Base-by-base conservation (phyloP, 2,113 vertebrate species). In the Vidua chalybeata region DNA sequence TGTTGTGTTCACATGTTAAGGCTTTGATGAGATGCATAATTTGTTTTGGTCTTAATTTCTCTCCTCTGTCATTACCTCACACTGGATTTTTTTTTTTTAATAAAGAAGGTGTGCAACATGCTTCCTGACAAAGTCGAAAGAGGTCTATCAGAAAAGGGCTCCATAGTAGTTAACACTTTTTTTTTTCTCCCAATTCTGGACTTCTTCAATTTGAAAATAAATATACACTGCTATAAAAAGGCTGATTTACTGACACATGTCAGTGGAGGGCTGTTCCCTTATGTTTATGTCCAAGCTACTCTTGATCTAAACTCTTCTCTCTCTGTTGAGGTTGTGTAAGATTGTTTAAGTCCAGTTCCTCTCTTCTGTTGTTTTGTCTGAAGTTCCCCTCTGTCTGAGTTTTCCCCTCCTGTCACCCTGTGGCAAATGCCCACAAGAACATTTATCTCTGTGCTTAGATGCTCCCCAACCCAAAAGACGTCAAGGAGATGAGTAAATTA, bases 401-500 rank as follows among this genome's bases (percentile, higher is more conserved):
- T 94, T 92, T 56, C 64, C 78, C 66, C 35, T 80, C 45, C 31
- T 49, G 51, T 94, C 83, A 39, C 48, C 81, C 62, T n/a, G 71
- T 67, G 82, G 92, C 87, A 89, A 87, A 62, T 89, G 69, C 84
- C 77, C 87, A 4, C 49, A 85, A 82, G 69, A 90, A 54, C 23
- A 22, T 45, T 84, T 82, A 62, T 92, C 81, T 82, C 85, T 88
- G 35, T 67, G 85, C 75, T 63, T 84, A 94, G 90, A 59, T 72
- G 22, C 48, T 90, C 85, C 85, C 88, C 85, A 88, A 85, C 68
- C 93, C 71, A 78, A 93, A 96, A 96, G 89, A 97, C 61, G 37
- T 96, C 95, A 97, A 89, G 74, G 71, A 93, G 93, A 89, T 92
- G 83, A 95, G 83, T 96, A 96, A 97, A 92, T 96, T 79, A 92